Conservation (phyloP, 2,888 invertebrate species). For the Dioctria rufipes region DNA sequence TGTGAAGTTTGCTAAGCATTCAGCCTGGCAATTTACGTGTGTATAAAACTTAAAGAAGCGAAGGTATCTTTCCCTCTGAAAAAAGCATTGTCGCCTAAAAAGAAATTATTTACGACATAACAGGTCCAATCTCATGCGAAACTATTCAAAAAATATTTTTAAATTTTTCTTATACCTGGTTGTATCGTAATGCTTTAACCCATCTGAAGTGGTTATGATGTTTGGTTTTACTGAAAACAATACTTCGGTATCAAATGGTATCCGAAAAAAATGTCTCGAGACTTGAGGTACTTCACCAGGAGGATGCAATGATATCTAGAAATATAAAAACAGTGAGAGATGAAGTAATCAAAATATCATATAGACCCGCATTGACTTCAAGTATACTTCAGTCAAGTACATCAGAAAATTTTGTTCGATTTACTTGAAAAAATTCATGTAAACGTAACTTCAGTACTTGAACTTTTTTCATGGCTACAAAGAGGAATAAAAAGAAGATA, state of each 20-base stretch:
- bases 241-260: constrained; percentile 77
- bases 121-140: not conserved
- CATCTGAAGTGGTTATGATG: constrained; percentile 79
- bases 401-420: no score
- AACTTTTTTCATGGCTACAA: no score
- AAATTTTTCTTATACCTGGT: constrained; percentile 63
- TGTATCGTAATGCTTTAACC: constrained; percentile 74
- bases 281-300: constrained; percentile 78
- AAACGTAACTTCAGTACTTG: no score
- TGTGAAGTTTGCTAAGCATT: constrained; percentile 81
- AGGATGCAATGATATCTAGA: constrained; percentile 75
- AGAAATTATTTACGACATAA: not conserved
- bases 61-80: constrained; percentile 77
- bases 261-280: constrained; percentile 77
- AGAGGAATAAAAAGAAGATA: no score
- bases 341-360: no score
- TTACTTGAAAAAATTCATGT: no score
- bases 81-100: constrained; percentile 78
- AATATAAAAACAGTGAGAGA: not conserved
- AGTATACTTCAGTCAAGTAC: no score
- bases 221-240: constrained; percentile 78
- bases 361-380: no score
- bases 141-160: not conserved
- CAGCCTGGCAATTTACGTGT: constrained; percentile 82
- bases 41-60: constrained; percentile 80